Base-by-base conservation (phyloP, 2,797 vertebrate species). In the Numenius phaeopus region DNA sequence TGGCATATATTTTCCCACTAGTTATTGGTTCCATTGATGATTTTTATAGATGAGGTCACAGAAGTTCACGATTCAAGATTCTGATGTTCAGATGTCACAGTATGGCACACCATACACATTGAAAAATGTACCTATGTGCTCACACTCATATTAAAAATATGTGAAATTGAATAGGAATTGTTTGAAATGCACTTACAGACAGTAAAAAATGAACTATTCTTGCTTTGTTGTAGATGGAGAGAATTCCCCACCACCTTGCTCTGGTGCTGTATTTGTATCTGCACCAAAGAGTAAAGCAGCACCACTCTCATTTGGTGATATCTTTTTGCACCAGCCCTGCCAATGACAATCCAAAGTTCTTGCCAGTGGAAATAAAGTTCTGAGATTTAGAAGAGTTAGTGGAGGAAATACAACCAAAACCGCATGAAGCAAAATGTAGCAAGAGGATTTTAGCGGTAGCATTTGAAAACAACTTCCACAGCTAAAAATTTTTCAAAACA, bases 371-470 rank as follows among this genome's bases (percentile, higher is more conserved):
- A 83, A 83, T 19, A 71, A 87, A 81, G 21, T 15, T 32, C 10
- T 1, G 10, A 81, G 21, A 62, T 22, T 85, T 57, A 58, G 62
- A 89, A 54, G 3, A 47, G 22, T 24, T 2, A 1, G 18, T n/a
- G 18, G 13, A 70, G 14, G 75, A 93, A 73, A 58, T 19, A 46
- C 20, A 64, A 64, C 6, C 27, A 65, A 77, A 92, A 49, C 5
- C 0, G 1, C 1, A 4, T 27, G 9, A 47, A 57, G 55, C 10
- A 58, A 77, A 70, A 44, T 7, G 15, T 14, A 69, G 11, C 4
- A 1, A 83, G 37, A 61, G 3, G 26, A 46, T 73, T 81, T 67
- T 81, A 46, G 30, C 44, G n/a, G 67, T 89, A 11, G 5, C 10
- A 61, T 87, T 58, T 5, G 5, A 52, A 37, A 78, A 11, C 23